These are phyloP conservation scores for Ethmia dodecea DNA, from an alignment of 2,888 invertebrate genomes.

Conservation along the genomic window DNA sequence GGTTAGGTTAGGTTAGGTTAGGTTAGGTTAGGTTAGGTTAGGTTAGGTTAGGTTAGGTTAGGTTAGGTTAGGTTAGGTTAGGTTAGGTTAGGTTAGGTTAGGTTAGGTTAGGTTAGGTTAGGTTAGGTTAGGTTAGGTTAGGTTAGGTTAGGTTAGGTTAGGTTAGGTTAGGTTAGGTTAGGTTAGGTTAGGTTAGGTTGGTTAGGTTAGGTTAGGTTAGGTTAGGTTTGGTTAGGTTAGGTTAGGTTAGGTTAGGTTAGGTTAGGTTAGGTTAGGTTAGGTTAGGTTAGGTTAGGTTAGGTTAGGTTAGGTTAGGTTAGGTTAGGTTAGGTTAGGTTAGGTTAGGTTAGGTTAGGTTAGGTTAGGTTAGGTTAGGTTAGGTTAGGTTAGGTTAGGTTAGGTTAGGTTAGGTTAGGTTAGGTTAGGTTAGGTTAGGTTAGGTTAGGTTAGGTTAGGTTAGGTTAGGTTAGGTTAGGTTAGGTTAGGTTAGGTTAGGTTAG, in stretches of 20 bases:
- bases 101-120: constrained; percentile 19
- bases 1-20: constrained; percentile 19
- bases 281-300: constrained; percentile 17
- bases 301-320: constrained; percentile 16
- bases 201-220: constrained; percentile 17
- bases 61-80: constrained; percentile 18
- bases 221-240: constrained; percentile 18
- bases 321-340: constrained; percentile 16
- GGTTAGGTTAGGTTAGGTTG: constrained; percentile 18
- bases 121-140: constrained; percentile 19
- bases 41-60: constrained; percentile 18
- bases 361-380: constrained; percentile 17
- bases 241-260: constrained; percentile 19
- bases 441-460: constrained; percentile 18
- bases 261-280: constrained; percentile 19
- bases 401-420: constrained; percentile 15
- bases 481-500: constrained; percentile 3
- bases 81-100: constrained; percentile 18
- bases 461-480: constrained; percentile 5
- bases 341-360: constrained; percentile 14
- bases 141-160: constrained; percentile 18
- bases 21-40: constrained; percentile 20
- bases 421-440: constrained; percentile 18
- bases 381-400: constrained; percentile 16
- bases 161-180: constrained; percentile 19